These are phyloP conservation scores for Tachina lurida DNA, from an alignment of 2,888 invertebrate genomes.

Conservation along the genomic window DNA sequence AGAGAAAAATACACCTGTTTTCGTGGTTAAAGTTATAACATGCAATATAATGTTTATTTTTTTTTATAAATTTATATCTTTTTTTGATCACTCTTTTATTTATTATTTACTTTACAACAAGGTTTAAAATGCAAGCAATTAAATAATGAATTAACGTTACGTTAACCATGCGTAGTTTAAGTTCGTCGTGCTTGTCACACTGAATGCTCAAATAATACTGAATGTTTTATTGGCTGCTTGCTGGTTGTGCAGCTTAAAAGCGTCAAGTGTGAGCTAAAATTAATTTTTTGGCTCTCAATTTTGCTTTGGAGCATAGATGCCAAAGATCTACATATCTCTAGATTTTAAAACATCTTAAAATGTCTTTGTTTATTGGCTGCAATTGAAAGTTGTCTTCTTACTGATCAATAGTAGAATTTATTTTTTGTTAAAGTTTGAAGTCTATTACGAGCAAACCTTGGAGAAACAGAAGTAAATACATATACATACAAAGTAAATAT, in stretches of 20 bases:
- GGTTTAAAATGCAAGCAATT: slow-evolving; percentile 27
- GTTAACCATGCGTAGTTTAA: slow-evolving; percentile 2
- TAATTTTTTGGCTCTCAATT: neutral
- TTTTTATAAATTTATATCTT: slow-evolving; percentile 11
- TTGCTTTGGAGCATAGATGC: neutral
- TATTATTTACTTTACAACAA: slow-evolving; percentile 40
- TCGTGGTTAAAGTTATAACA: slow-evolving; percentile 31
- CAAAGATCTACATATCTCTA: slow-evolving; percentile 11
- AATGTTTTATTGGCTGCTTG: slow-evolving; percentile 8
- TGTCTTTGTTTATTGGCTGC: neutral
- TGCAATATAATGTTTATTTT: slow-evolving; percentile 32
- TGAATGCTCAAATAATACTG: slow-evolving; percentile 57
- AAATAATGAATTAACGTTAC: slow-evolving; percentile 5
- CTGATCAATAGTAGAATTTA: neutral
- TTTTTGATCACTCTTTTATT: slow-evolving; percentile 26
- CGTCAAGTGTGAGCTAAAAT: slow-evolving; percentile 9
- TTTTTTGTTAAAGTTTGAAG: neutral
- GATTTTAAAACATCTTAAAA: neutral
- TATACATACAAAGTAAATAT: no score
- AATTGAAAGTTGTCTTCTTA: slow-evolving; percentile 6
- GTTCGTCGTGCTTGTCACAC: slow-evolving; percentile 6
- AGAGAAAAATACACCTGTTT: slow-evolving; percentile 50
- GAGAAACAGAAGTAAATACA: neutral
- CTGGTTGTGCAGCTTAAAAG: slow-evolving; percentile 11
- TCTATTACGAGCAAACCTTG: neutral